A percentile compares a stretch with the other conserved stretches of the same genome.
phyloP scores from a whole-genome alignment of 2,888 invertebrate species.

The Timandra comae region DNA sequence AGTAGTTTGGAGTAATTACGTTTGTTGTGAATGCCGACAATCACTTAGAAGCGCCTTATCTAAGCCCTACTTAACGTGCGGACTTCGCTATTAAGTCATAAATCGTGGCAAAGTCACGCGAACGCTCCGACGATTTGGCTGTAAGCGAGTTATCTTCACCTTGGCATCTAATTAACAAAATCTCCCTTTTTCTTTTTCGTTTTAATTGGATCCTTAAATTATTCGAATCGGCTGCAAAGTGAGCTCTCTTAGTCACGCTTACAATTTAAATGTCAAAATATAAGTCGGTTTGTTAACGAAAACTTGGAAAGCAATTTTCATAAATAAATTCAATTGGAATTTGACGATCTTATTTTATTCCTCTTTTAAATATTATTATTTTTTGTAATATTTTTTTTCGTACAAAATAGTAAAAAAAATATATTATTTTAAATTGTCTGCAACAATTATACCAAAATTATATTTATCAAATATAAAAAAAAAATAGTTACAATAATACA shows the following conservation, averaged over 20 bases:
- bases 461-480: no score
- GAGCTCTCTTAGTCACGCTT: slow-evolving; percentile 20
- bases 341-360: not conserved
- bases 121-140: slow-evolving; percentile 59
- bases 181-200: slow-evolving; percentile 32
- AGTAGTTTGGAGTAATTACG: slow-evolving; percentile 75
- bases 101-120: slow-evolving; percentile 69
- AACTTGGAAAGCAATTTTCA: slow-evolving; percentile 7
- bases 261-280: slow-evolving; percentile 14
- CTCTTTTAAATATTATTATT: not conserved
- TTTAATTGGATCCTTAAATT: slow-evolving; percentile 38
- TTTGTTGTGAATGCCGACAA: slow-evolving; percentile 76
- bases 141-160: slow-evolving; percentile 63
- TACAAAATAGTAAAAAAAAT: no score
- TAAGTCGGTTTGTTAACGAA: slow-evolving; percentile 13
- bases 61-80: slow-evolving; percentile 72
- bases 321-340: slow-evolving; percentile 3
- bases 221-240: slow-evolving; percentile 30
- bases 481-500: no score
- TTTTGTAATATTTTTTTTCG: no score
- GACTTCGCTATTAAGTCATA: slow-evolving; percentile 74
- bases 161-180: slow-evolving; percentile 63
- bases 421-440: no score
- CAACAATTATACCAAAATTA: no score
- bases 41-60: slow-evolving; percentile 76